Evolutionary conservation across 2,888 invertebrate genomes (phyloP).

Genomic region (Drosophila sordidapex): DNA sequence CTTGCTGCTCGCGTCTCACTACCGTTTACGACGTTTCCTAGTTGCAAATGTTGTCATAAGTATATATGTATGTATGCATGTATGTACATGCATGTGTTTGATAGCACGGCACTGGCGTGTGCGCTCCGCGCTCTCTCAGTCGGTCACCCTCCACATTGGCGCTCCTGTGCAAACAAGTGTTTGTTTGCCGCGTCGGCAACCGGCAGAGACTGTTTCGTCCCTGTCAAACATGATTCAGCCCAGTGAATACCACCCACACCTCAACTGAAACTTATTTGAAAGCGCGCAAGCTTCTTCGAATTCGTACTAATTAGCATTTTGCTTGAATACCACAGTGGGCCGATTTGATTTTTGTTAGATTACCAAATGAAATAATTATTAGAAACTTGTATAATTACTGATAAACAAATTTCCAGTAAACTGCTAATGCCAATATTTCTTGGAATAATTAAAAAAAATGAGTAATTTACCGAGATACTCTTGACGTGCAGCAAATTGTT

Average conservation of each 20-base stretch:
- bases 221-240: conserved; percentile 45
- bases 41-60: conserved; percentile 56
- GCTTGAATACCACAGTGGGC: conserved; percentile 24
- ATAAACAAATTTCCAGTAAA: background rate
- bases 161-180: conserved; percentile 81
- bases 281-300: conserved; percentile 43
- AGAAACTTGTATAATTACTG: background rate
- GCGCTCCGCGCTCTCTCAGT: conserved; percentile 41
- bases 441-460: background rate
- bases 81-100: background rate
- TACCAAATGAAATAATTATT: background rate
- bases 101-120: conserved; percentile 7
- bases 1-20: conserved; percentile 27
- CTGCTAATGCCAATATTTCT: background rate
- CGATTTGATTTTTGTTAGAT: background rate
- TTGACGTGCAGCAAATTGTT: background rate
- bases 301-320: conserved; percentile 72
- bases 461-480: background rate
- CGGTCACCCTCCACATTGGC: conserved; percentile 34
- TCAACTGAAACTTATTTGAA: conserved; percentile 1
- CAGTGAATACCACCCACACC: background rate
- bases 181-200: conserved; percentile 65
- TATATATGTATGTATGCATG: background rate
- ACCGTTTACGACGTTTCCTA: conserved; percentile 65
- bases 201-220: conserved; percentile 36